phyloP scores from a whole-genome alignment of 2,113 vertebrate genomes.

The Hyla sarda region DNA sequence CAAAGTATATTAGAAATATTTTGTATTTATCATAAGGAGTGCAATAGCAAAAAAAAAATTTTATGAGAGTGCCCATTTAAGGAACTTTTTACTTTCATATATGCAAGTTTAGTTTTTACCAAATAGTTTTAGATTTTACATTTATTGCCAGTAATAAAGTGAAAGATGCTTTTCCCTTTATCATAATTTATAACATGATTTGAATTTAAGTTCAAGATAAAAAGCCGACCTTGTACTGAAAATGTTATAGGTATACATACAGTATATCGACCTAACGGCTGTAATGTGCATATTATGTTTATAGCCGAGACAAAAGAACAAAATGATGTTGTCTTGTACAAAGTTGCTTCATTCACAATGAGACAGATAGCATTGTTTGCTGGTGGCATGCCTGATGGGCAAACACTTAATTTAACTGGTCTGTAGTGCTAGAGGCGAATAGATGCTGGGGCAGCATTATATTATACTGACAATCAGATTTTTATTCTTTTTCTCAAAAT shows the following conservation, averaged over 20 bases:
- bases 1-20: too few relatives aligned
- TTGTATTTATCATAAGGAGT: too few relatives aligned
- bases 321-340: background rate
- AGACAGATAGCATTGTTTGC: background rate
- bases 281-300: background rate
- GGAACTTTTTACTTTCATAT: too few relatives aligned
- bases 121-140: background rate
- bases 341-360: background rate
- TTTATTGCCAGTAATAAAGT: background rate
- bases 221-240: background rate
- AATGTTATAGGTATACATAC: background rate
- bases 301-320: background rate
- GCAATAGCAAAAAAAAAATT: too few relatives aligned
- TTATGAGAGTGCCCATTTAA: too few relatives aligned
- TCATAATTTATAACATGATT: background rate
- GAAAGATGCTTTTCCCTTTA: background rate
- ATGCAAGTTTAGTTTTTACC: too few relatives aligned
- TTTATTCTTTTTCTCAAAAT: too few relatives aligned
- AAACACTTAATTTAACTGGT: background rate
- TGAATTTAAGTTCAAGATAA: background rate
- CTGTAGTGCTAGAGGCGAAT: background rate
- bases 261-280: background rate
- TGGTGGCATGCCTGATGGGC: slow-evolving; percentile 2
- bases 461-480: background rate
- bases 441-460: background rate